Conservation (phyloP, 64 coral and sea anemone species). For the Montipora foliosa region DNA sequence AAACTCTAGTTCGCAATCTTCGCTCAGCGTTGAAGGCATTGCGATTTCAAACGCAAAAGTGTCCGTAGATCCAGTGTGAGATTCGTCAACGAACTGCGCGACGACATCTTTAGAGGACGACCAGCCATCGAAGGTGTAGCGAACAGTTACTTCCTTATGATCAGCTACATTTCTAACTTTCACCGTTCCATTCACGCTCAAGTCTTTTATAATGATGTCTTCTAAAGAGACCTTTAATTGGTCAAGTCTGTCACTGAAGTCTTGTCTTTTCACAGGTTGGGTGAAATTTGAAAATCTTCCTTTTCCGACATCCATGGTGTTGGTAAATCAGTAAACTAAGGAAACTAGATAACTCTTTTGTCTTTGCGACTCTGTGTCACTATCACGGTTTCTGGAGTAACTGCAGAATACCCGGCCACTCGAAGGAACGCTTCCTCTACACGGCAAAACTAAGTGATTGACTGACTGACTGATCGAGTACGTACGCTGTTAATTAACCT, state of each 20-base stretch:
- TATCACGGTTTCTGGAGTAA: too few relatives aligned
- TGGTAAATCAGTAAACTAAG: too few relatives aligned
- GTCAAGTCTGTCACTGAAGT: slow-evolving; percentile 74
- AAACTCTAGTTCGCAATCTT: slow-evolving; percentile 89
- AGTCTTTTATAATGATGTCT: slow-evolving; percentile 71
- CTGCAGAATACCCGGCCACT: too few relatives aligned
- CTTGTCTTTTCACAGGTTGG: slow-evolving; percentile 70
- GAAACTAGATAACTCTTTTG: too few relatives aligned
- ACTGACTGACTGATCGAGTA: too few relatives aligned
- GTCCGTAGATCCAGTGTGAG: slow-evolving; percentile 72
- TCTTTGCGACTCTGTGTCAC: too few relatives aligned
- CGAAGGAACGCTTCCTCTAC: too few relatives aligned
- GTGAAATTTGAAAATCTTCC: slow-evolving; percentile 79
- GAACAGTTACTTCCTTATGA: slow-evolving; percentile 81
- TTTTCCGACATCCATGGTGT: slow-evolving; percentile 32
- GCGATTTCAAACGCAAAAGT: slow-evolving; percentile 87
- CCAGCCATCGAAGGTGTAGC: slow-evolving; percentile 87
- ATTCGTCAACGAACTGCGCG: slow-evolving; percentile 63
- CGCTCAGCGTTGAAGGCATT: slow-evolving; percentile 65
- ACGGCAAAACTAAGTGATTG: too few relatives aligned
- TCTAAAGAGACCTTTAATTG: slow-evolving; percentile 78
- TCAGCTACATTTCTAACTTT: slow-evolving; percentile 93
- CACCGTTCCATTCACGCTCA: slow-evolving; percentile 60
- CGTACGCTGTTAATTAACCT: too few relatives aligned
- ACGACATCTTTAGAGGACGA: slow-evolving; percentile 51